Conservation (phyloP, 1,140 invertebrate genomes). For the Manduca sexta region DNA sequence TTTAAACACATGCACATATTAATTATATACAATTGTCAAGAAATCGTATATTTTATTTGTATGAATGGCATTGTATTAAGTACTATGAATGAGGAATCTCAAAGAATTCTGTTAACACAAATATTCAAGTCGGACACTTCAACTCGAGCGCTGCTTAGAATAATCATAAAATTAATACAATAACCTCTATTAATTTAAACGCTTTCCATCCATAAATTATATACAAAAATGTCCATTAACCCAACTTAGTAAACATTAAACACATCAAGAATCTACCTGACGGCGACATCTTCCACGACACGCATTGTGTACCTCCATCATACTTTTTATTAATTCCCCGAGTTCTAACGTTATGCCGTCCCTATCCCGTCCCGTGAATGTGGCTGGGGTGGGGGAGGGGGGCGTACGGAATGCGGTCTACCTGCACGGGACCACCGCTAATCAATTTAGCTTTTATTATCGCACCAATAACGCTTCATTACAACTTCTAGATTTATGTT, state of each 20-base stretch:
- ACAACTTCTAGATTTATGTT: conserved; percentile 48
- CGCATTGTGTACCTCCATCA: conserved; percentile 9
- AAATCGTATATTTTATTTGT: no score
- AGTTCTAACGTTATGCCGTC: conserved; percentile 22
- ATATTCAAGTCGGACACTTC: no score
- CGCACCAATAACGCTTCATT: conserved; percentile 65
- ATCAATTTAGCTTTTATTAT: conserved; percentile 72
- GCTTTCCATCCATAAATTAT: no score
- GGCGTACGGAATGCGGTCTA: conserved; percentile 59
- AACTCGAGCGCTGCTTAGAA: no score
- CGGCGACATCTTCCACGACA: background rate
- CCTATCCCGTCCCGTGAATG: conserved; percentile 5
- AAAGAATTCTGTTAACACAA: no score
- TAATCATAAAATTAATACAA: no score
- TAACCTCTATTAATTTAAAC: background rate
- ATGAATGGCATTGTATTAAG: no score
- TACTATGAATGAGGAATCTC: no score
- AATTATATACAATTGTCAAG: no score
- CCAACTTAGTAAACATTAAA: background rate
- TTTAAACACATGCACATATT: no score
- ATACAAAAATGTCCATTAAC: no score
- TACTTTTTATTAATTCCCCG: conserved; percentile 22
- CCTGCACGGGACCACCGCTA: conserved; percentile 65
- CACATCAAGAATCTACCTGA: conserved; percentile 4
- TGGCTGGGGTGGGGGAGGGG: conserved; percentile 21